Evolutionary conservation across 2,797 vertebrate species (phyloP), one percentile per base, ranked within the genome.

Genomic region (Anguilla marmorata): DNA sequence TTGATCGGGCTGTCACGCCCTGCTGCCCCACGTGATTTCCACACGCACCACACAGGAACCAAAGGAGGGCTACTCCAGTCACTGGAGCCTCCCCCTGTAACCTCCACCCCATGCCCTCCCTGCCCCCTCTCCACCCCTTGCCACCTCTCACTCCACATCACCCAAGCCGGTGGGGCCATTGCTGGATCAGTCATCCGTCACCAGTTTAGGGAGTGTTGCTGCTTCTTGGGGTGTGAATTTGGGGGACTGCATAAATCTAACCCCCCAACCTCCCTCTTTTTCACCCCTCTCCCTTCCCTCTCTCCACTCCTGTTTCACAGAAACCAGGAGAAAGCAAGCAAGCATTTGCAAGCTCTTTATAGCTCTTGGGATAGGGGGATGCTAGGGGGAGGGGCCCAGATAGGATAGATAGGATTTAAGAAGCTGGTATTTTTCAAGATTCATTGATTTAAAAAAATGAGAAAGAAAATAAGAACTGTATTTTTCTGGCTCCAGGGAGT

Each of bases 361-460:
- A 27, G 76, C 86, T 48, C 56, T 45, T 76, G 63, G 63, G 63
- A n/a, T 33, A 37, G 30, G 72, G 72, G 0, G n/a, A 24, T 27
- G 14, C 14, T 37, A 4, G 14, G 33, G 74, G 74, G 74, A 45
- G 74, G 37, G 74, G 33, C 4, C 1, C 14, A 58, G 33, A 79
- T 11, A 56, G 41, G 56, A 66, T 27, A 88, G 74, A 87, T 72
- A 37, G 63, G 63, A 88, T 88, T 87, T 88, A 66, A 52, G 84
- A 76, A 82, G 56, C 33, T 37, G 27, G 87, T 88, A 54, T 84
- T 88, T 54, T 88, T 50, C 60, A 19, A 88, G 66, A 48, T 56
- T 85, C 87, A 85, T 88, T 72, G 41, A 82, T 50, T 50, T 50
- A 50, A 76, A 88, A 88, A 56, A 58, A 58, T 12, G 7, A 63